Evolutionary conservation across 2,888 invertebrate genomes (phyloP), one percentile per base, ranked within the genome.

Genomic region (Zelleria hepariella): DNA sequence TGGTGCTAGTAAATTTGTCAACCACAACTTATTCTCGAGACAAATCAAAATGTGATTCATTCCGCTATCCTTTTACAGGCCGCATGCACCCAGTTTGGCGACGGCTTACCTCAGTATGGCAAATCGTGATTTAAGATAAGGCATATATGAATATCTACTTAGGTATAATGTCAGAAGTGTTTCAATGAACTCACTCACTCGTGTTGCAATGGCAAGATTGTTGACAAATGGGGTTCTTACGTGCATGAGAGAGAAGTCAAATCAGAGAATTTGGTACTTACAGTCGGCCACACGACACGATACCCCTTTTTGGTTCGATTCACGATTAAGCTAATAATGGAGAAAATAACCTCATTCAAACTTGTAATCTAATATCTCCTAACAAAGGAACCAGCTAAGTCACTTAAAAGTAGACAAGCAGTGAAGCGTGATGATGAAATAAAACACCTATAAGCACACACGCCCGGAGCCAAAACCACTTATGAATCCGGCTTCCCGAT

Each of bases 401-500:
- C 58, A 60, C 57, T 60, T 55, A 58, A 47, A 42, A 24, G 49
- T 21, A 18, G 23, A 51, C 55, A 47, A 10, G 52, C 56, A 58
- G 20, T 53, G 25, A 59, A 18, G 24, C 59, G 55, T 65, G 57
- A 57, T 65, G 57, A 57, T 60, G 59, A 64, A 63, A 65, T 59
- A 62, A 62, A 60, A 62, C 47, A 58, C 32, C 53, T 53, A 8
- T 53, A 23, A 32, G 60, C 62, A 62, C 66, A 64, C 67, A 71
- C 18, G n/a, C 55, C 7, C 6, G 7, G 2, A 27, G 27, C 7
- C 64, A 64, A 59, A 67, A 65, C 70, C 75, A 75, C 77, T 77
- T 75, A 73, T 65, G 66, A 70, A 69, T 75, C 64, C 71, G 69
- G 68, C 69, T 76, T 7, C 32, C 20, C 68, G 65, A 77, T 80